Evolutionary conservation across 2,888 invertebrate species (phyloP).

Genomic region (Oithona nana): DNA sequence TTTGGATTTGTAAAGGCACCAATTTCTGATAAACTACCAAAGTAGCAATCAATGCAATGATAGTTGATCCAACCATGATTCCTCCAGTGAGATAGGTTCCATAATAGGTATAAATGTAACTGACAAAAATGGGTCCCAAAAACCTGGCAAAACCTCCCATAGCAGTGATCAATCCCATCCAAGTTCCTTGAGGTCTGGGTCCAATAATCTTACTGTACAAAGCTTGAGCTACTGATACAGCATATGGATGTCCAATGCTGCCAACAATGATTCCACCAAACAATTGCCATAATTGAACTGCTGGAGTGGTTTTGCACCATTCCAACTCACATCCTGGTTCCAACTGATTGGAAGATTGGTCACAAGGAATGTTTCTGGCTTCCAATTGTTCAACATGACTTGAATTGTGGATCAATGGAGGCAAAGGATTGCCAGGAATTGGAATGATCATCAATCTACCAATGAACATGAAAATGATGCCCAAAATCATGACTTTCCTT

Average conservation of each 20-base stretch:
- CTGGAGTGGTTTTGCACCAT: conserved; percentile 55
- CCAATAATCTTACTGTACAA: conserved; percentile 74
- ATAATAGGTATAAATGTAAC: conserved; percentile 52
- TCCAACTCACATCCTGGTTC: conserved; percentile 25
- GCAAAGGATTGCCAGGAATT: not conserved
- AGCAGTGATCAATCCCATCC: conserved; percentile 73
- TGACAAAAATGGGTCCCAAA: conserved; percentile 62
- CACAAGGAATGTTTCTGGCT: too few species aligned
- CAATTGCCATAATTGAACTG: conserved; percentile 36
- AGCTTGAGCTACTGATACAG: conserved; percentile 63
- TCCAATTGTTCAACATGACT: too few species aligned
- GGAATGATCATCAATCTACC: conserved; percentile 48
- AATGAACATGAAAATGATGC: conserved; percentile 55
- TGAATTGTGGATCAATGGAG: too few species aligned
- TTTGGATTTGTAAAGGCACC: too few species aligned
- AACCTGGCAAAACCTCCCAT: conserved; percentile 63
- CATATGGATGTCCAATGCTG: conserved; percentile 64
- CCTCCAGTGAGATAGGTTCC: conserved; percentile 65
- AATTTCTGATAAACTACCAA: not conserved
- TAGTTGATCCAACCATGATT: conserved; percentile 45
- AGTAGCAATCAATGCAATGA: conserved; percentile 22
- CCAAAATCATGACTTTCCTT: conserved; percentile 54
- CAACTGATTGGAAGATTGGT: too few species aligned
- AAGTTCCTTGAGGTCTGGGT: conserved; percentile 65
- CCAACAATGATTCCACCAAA: conserved; percentile 52